phyloP scores from a whole-genome alignment of 2,888 invertebrate species.

The Pristionchus mayeri region DNA sequence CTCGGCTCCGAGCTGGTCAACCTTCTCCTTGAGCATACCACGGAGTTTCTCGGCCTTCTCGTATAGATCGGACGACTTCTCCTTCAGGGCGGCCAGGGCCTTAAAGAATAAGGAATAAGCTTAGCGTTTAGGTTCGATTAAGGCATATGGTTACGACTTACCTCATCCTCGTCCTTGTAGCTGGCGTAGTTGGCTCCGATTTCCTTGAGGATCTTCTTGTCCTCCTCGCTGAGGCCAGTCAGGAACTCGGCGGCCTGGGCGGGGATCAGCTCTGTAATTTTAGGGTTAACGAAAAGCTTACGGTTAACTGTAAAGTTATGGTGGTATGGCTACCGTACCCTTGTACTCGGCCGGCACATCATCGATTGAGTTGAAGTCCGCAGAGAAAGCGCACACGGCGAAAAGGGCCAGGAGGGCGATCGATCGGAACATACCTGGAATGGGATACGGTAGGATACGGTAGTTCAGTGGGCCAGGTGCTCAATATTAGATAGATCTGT shows the following conservation, averaged over 20 bases:
- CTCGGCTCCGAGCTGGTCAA: slow-evolving; percentile 52
- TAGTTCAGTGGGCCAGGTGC: no score
- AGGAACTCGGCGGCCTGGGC: slow-evolving; percentile 72
- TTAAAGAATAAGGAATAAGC: no score
- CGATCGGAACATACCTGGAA: slow-evolving; percentile 44
- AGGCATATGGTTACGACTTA: slow-evolving; percentile 25
- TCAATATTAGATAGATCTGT: no score
- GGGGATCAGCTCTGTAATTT: slow-evolving; percentile 67
- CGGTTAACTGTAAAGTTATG: no score
- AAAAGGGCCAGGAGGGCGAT: slow-evolving; percentile 55
- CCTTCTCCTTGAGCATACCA: slow-evolving; percentile 63
- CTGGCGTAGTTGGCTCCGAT: slow-evolving; percentile 65
- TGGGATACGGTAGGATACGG: not conserved
- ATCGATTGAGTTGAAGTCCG: slow-evolving; percentile 65
- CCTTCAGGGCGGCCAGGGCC: slow-evolving; percentile 71
- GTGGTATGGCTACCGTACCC: slow-evolving; percentile 54
- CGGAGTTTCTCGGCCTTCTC: slow-evolving; percentile 69
- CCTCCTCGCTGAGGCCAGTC: slow-evolving; percentile 64
- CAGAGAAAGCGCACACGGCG: slow-evolving; percentile 59
- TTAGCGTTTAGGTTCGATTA: no score
- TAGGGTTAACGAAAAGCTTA: no score
- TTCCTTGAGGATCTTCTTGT: slow-evolving; percentile 70
- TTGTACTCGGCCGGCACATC: no score
- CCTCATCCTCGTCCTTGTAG: slow-evolving; percentile 65
- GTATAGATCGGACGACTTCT: slow-evolving; percentile 68